Base-by-base conservation (phyloP, 2,888 invertebrate genomes). In the Iphiclides podalirius region DNA sequence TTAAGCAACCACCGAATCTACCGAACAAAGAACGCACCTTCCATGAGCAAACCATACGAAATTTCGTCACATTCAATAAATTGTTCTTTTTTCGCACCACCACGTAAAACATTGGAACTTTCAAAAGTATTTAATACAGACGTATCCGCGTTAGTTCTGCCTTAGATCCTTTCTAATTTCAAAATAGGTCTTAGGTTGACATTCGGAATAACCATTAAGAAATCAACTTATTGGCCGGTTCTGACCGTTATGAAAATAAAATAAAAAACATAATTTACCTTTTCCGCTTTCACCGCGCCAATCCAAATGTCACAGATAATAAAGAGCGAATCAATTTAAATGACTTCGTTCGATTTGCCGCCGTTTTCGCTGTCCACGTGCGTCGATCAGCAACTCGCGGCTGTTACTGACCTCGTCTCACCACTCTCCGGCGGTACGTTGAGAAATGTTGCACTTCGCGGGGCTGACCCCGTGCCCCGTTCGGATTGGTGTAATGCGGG, bases 351-450 rank as follows among this genome's bases (percentile, higher is more conserved):
- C 1, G 28, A 9, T 9, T 31, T 50, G 54, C 53, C 46, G 44
- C 7, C 15, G 14, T 14, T 35, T 17, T 23, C 33, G 20, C 28
- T 57, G 16, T 51, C 41, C 57, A 53, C 72, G 75, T 66, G 61
- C 42, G 64, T 60, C 60, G 59, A 57, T 60, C 47, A 52, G 54
- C 51, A 57, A 54, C 51, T 51, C 63, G 59, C 60, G 60, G 64
- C 63, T 59, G 57, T 55, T 58, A 77, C 76, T 78, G 72, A 67
- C 64, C 64, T 60, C 59, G 55, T 45, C 62, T 60, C 59, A 64
- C 72, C 69, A 61, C 67, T 72, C 73, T 70, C 67, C 65, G 70
- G 31, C n/a, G 11, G 31, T 31, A n/a, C 60, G 67, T 81, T 82
- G 75, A 61, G 80, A 72, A 81, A 82, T 73, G 63, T 61, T 69